A percentile compares a stretch with the other conserved stretches of the same genome.
These are phyloP conservation scores for Poecilobothrus nobilitatus DNA, from an alignment of 2,888 invertebrate genomes.

Conservation along the genomic window DNA sequence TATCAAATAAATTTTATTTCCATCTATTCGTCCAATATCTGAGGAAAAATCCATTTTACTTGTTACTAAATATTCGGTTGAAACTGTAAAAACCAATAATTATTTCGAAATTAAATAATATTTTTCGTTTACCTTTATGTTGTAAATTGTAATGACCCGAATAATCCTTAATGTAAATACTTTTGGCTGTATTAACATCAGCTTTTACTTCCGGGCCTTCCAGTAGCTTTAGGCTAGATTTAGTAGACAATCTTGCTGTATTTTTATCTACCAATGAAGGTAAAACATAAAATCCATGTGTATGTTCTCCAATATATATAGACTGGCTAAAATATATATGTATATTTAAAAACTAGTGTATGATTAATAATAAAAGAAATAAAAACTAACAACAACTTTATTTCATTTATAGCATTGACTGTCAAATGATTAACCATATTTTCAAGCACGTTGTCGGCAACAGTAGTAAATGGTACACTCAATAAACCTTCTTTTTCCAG, in stretches of 20 bases:
- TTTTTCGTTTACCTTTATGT: conserved; percentile 30
- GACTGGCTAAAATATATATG: conserved; percentile 67
- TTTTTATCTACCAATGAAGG: conserved; percentile 88
- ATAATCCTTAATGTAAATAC: conserved; percentile 46
- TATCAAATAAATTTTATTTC: too few relatives aligned
- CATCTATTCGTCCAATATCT: too few relatives aligned
- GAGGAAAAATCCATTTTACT: too few relatives aligned
- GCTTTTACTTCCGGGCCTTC: conserved; percentile 57
- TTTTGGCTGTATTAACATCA: conserved; percentile 36
- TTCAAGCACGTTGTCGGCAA: conserved; percentile 76
- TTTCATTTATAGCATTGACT: conserved; percentile 53
- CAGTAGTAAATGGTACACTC: conserved; percentile 78
- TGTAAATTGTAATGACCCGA: conserved; percentile 37
- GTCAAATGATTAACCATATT: conserved; percentile 56
- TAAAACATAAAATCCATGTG: conserved; percentile 79
- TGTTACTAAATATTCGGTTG: too few relatives aligned
- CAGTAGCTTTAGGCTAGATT: conserved; percentile 61
- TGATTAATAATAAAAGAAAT: background rate
- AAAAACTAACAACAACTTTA: conserved; percentile 52
- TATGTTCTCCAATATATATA: conserved; percentile 83
- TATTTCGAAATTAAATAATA: conserved; percentile 13
- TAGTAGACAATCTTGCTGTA: conserved; percentile 70
- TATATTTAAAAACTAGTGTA: background rate
- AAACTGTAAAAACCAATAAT: too few relatives aligned
- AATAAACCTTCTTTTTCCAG: conserved; percentile 67